phyloP scores from a whole-genome alignment of 2,797 vertebrate species.

The Saguinus oedipus region DNA sequence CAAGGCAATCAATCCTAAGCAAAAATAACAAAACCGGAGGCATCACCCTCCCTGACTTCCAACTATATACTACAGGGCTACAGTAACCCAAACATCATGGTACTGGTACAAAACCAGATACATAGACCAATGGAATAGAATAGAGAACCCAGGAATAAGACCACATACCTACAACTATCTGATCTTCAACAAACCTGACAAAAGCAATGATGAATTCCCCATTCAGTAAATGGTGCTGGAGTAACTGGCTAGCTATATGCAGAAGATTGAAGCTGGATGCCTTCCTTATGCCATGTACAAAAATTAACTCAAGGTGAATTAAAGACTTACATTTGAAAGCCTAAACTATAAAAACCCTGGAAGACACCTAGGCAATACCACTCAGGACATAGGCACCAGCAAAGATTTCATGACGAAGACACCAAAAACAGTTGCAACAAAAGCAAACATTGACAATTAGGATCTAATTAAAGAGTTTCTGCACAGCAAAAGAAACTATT shows the following conservation, averaged over 20 bases:
- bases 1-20: not conserved
- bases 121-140: not conserved
- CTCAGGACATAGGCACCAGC: not conserved
- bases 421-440: not conserved
- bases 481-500: not conserved
- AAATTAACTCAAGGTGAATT: not conserved
- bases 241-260: not conserved
- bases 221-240: not conserved
- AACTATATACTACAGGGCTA: not conserved
- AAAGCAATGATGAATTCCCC: not conserved
- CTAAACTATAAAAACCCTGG: not conserved
- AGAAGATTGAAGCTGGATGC: not conserved
- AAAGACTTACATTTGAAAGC: not conserved
- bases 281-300: not conserved
- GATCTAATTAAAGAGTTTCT: not conserved
- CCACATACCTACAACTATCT: not conserved
- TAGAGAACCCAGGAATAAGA: not conserved
- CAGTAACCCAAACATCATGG: not conserved
- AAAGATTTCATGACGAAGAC: not conserved
- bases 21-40: not conserved
- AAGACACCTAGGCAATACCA: not conserved
- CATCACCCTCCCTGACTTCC: not conserved
- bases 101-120: not conserved
- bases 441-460: not conserved
- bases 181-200: not conserved